Percentiles rank a stretch among this genome's conserved stretches.
Evolutionary conservation across 2,888 invertebrate genomes (phyloP).

Genomic region (Parochlus steinenii): DNA sequence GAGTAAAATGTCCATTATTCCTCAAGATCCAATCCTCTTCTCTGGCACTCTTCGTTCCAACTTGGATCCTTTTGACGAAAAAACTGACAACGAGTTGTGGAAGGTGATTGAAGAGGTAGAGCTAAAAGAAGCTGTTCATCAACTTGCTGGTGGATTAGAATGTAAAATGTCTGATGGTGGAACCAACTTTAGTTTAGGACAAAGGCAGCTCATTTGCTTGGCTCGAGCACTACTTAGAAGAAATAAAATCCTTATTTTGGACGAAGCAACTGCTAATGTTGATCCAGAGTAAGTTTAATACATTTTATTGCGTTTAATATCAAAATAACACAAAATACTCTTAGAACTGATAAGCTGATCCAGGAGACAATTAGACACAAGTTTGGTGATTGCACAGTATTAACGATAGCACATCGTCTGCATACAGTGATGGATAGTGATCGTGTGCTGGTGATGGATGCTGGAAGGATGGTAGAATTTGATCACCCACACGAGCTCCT

Average conservation of each 20-base stretch:
- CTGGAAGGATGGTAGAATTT: constrained; percentile 52
- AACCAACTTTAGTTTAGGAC: constrained; percentile 72
- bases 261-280: constrained; percentile 86
- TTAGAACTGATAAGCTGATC: constrained; percentile 56
- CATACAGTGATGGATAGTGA: constrained; percentile 82
- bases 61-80: constrained; percentile 65
- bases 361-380: constrained; percentile 58
- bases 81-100: constrained; percentile 60
- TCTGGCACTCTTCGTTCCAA: constrained; percentile 70
- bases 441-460: constrained; percentile 62
- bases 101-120: constrained; percentile 60
- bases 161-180: constrained; percentile 59
- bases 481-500: constrained; percentile 44
- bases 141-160: constrained; percentile 40
- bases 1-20: constrained; percentile 75
- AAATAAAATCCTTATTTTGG: constrained; percentile 65
- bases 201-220: constrained; percentile 72
- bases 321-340: constrained; percentile 4
- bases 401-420: constrained; percentile 76
- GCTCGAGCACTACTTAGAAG: constrained; percentile 71
- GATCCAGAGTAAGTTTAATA: constrained; percentile 52
- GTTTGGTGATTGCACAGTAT: constrained; percentile 60
- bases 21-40: constrained; percentile 81
- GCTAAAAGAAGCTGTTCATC: constrained; percentile 49
- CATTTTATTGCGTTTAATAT: constrained; percentile 9